These are phyloP conservation scores for Cryptotis parvus DNA, from an alignment of 2,113 vertebrate species.

Conservation along the genomic window DNA sequence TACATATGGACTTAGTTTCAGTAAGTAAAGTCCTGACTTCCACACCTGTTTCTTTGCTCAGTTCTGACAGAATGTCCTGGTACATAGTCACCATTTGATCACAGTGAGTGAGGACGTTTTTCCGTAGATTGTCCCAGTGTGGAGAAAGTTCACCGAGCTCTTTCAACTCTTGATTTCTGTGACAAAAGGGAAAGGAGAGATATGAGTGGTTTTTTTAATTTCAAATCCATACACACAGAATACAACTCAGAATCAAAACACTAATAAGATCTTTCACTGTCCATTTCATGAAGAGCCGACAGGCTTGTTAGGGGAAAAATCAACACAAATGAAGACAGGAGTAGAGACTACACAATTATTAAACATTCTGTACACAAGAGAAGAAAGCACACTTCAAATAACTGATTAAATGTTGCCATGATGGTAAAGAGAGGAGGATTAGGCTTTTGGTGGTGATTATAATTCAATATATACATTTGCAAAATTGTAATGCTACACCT, in stretches of 20 bases:
- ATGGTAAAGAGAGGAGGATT: neutral
- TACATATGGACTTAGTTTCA: neutral
- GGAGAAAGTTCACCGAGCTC: slow-evolving; percentile 97
- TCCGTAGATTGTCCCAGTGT: slow-evolving; percentile 98
- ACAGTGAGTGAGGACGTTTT: slow-evolving; percentile 95
- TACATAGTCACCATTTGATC: slow-evolving; percentile 94
- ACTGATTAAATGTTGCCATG: neutral
- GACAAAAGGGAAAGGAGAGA: slow-evolving; percentile 61
- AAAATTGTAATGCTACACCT: neutral
- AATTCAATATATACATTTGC: neutral
- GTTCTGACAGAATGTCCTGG: slow-evolving; percentile 94
- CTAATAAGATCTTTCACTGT: neutral
- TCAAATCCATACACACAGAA: neutral
- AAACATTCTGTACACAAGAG: neutral
- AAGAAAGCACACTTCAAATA: neutral
- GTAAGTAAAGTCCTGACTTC: neutral
- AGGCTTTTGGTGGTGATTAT: neutral
- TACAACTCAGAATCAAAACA: neutral
- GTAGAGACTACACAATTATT: neutral
- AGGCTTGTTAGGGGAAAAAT: neutral
- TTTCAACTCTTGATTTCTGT: slow-evolving; percentile 95
- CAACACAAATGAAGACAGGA: slow-evolving; percentile 14
- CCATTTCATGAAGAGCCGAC: neutral
- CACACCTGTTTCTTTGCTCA: slow-evolving; percentile 94
- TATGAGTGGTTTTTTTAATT: neutral